Evolutionary conservation across 2,797 vertebrate genomes (phyloP), one percentile per base, ranked within the genome.

Genomic region (Pipistrellus kuhlii): DNA sequence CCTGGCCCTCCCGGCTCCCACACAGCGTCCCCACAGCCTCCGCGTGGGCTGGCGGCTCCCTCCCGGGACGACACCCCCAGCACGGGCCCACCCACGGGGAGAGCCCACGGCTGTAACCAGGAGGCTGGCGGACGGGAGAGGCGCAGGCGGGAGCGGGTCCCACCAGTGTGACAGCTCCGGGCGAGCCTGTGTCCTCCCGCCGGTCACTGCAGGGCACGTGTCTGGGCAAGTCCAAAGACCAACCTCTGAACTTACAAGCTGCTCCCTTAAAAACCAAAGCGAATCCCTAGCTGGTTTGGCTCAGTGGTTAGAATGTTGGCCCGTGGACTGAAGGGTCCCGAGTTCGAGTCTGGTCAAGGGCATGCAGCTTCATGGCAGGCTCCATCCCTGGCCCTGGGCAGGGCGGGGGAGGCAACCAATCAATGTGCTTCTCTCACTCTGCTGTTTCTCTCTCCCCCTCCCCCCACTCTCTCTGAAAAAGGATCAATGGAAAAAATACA

Each of bases 21-120:
- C 1, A 13, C 6, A 64, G 73, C 14, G 4, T 25, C 51, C 69
- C 0, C 13, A 59, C 0, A 1, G 3, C 51, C 38, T 10, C 5
- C 0, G 82, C 14, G 1, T 0, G 0, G 25, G 10, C 30, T 8
- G 35, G 18, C 12, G 25, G 4, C n/a, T 53, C 30, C 25, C 38
- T 25, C 71, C 66, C 7, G 13, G 14, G 35, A 48, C 59, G 41
- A 62, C 48, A 30, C 21, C 15, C 1, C 27, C 73, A 8, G 23
- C 72, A 68, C 17, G 66, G 64, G 57, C 20, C 0, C 53, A n/a
- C n/a, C n/a, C 21, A 18, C 0, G 38, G 69, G 21, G 5, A 38
- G n/a, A 15, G 62, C 68, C 20, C 46, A 1, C 13, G 23, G 55
- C 20, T 13, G 6, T 9, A 25, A 11, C 30, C 7, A 1, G 72